Conservation (phyloP, 2,113 vertebrate species). For the Poicephalus meyeri region DNA sequence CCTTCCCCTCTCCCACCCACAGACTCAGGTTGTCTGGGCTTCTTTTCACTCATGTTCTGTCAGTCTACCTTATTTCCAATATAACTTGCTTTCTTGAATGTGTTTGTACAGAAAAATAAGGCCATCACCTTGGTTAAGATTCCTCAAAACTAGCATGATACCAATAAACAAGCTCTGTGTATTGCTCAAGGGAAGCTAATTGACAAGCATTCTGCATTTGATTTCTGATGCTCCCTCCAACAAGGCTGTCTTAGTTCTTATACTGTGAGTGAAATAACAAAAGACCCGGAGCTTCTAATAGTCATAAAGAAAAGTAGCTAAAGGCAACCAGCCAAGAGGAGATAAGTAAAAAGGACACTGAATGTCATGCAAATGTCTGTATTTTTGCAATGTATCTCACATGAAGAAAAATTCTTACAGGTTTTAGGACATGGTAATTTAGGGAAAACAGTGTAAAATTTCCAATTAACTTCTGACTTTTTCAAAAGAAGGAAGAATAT, state of each 20-base stretch:
- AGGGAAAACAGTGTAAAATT: neutral
- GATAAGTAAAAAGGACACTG: neutral
- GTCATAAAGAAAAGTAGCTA: constrained; percentile 13
- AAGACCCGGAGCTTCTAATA: neutral
- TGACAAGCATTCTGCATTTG: neutral
- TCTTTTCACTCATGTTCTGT: neutral
- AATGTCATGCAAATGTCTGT: neutral
- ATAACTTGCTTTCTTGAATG: neutral
- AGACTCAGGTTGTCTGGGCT: neutral
- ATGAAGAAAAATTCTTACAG: neutral
- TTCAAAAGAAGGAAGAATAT: neutral
- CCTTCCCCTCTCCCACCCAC: neutral
- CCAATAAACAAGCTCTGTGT: neutral
- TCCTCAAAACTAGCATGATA: neutral
- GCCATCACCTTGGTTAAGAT: neutral
- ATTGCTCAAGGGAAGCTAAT: neutral
- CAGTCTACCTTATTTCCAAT: neutral
- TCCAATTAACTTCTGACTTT: neutral
- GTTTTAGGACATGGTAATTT: neutral
- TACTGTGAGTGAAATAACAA: neutral
- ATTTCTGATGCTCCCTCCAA: neutral
- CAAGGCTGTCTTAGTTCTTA: neutral
- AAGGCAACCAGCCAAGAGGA: neutral
- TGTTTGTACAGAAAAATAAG: neutral
- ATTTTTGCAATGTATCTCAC: neutral